Conservation (phyloP, 2,888 invertebrate genomes). For the Hyposoter didymator region DNA sequence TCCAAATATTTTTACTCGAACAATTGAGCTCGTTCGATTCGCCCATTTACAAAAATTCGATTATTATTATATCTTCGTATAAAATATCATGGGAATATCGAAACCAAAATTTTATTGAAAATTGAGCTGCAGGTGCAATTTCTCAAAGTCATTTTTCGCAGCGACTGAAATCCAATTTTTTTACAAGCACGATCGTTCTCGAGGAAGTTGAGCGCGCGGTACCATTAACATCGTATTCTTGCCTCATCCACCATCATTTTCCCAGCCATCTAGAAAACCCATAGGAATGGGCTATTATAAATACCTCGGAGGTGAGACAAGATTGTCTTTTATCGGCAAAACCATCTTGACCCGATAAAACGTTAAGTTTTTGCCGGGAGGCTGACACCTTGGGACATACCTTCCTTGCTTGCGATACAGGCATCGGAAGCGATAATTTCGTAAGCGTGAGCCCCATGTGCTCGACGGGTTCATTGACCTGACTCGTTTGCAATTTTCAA, state of each 20-base stretch:
- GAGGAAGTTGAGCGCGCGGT: background rate
- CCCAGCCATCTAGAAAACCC: background rate
- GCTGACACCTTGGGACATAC: slow-evolving; percentile 11
- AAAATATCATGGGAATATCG: too few species aligned
- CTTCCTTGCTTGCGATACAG: background rate
- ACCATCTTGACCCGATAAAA: slow-evolving; percentile 28
- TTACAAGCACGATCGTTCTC: background rate
- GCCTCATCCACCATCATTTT: background rate
- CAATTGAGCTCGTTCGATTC: background rate
- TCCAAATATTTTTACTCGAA: background rate
- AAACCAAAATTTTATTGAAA: background rate
- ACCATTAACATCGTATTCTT: background rate
- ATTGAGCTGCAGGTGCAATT: background rate
- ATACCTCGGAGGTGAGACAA: slow-evolving; percentile 19
- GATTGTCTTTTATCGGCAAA: slow-evolving; percentile 52
- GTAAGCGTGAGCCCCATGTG: slow-evolving; percentile 28
- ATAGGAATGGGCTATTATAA: slow-evolving; percentile 11
- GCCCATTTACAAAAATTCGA: background rate
- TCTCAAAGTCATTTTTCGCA: background rate
- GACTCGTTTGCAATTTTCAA: slow-evolving; percentile 1
- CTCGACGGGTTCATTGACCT: slow-evolving; percentile 33
- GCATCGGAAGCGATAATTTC: slow-evolving; percentile 35
- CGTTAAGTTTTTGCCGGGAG: slow-evolving; percentile 29
- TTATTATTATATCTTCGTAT: background rate
- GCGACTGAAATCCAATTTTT: background rate